Base-by-base conservation (phyloP, 2,888 invertebrate species). In the Trachelus troglodyta region DNA sequence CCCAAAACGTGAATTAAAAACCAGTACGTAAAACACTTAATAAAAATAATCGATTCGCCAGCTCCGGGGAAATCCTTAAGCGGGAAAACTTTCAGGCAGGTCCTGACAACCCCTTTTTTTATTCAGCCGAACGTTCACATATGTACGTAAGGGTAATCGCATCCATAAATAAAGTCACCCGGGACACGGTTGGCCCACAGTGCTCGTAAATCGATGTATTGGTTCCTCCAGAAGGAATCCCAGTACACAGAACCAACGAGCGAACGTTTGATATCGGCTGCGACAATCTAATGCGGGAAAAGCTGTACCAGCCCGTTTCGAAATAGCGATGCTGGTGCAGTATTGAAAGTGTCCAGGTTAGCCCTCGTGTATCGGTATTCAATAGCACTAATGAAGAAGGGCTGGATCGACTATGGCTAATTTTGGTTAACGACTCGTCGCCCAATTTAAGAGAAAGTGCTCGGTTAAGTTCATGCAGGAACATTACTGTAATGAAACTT, bases 401-500 rank as follows among this genome's bases (percentile, higher is more conserved):
- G 15, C 15, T 40, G 40, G 40, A 40, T 40, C 40, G 40, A 15
- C 15, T 40, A 12, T 40, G 40, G 40, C 40, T 40, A 40, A 40
- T 40, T 40, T 40, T 40, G 40, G 40, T 2, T 6, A 40, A 40
- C 40, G 40, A 4, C 15, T 15, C 6, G 40, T 15, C 40, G 15
- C 40, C 40, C 40, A 12, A 15, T 15, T 40, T 40, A 31, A 56
- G 75, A 78, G 81, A 80, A 83, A 77, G 80, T 80, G 79, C 79
- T 79, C 80, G 78, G 76, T 77, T 79, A 79, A 79, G 80, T 75
- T 80, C 76, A 80, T 74, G 75, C 69, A 73, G 76, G 81, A 83
- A 81, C 83, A 83, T 84, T 82, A 85, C 81, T 81, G 82, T 82
- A 84, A 86, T 83, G 84, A 85, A 85, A 86, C 87, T 87, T 87